These are phyloP conservation scores for Anguilla marmorata DNA, from an alignment of 2,797 vertebrate species.

Conservation along the genomic window DNA sequence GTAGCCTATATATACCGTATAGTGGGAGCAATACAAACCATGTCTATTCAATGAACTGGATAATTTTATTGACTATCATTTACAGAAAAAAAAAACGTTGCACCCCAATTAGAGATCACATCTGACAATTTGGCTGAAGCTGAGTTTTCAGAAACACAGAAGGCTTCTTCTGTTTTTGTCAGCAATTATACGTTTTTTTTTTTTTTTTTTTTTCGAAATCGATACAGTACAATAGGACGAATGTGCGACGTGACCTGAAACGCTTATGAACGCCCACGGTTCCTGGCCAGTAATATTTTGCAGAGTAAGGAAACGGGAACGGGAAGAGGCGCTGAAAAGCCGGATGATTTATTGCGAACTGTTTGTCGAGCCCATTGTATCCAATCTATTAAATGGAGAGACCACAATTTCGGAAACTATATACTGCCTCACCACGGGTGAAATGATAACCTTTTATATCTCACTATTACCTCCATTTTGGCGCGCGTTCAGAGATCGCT, in stretches of 20 bases:
- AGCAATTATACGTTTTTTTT: neutral
- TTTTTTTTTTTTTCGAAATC: neutral
- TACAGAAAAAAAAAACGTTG: neutral
- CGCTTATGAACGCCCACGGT: neutral
- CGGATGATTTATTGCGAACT: neutral
- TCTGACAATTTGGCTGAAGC: neutral
- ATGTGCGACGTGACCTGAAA: neutral
- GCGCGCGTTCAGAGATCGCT: neutral
- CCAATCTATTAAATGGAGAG: conserved; percentile 26
- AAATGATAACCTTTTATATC: conserved; percentile 18
- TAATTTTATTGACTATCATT: neutral
- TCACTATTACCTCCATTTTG: neutral
- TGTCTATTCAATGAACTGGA: neutral
- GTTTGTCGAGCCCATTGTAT: conserved; percentile 16
- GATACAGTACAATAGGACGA: neutral
- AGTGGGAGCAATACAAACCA: neutral
- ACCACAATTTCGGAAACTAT: neutral
- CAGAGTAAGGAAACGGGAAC: neutral
- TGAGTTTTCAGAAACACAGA: neutral
- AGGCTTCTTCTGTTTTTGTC: neutral
- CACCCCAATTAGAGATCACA: neutral
- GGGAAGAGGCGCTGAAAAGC: neutral
- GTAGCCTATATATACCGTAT: neutral
- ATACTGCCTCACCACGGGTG: neutral
- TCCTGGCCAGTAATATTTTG: neutral